Percentiles rank a stretch among this genome's conserved stretches.
These are phyloP conservation scores for Oncorhynchus gorbuscha DNA, from an alignment of 2,113 vertebrate genomes.

Conservation along the genomic window DNA sequence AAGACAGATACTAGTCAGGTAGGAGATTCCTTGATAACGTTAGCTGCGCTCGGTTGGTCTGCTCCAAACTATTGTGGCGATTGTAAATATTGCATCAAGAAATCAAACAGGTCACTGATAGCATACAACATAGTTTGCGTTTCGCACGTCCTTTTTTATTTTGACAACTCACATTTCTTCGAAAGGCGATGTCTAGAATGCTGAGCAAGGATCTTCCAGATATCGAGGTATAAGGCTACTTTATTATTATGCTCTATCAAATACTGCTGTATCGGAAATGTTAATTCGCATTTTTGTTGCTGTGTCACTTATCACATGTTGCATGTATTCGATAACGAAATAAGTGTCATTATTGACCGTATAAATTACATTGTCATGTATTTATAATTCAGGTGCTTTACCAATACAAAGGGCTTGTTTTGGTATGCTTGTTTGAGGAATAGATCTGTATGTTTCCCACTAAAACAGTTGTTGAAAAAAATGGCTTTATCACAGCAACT, in stretches of 20 bases:
- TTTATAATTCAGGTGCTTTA: not conserved
- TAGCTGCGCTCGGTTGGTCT: conserved; percentile 14
- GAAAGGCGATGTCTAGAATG: conserved; percentile 69
- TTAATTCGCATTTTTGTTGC: not conserved
- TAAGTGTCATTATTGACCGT: not conserved
- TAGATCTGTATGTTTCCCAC: not conserved
- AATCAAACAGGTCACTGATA: conserved; percentile 24
- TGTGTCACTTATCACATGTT: not conserved
- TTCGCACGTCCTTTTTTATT: conserved; percentile 9
- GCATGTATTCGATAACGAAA: not conserved
- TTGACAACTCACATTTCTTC: conserved; percentile 16
- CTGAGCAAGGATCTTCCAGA: conserved; percentile 81
- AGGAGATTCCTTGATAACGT: not conserved
- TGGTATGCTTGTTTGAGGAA: not conserved
- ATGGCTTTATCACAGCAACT: not conserved
- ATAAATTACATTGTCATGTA: not conserved
- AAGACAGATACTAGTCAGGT: no score
- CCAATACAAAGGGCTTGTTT: not conserved
- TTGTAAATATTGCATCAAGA: conserved; percentile 10
- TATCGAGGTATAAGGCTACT: conserved; percentile 78
- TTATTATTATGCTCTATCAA: not conserved
- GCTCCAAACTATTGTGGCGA: not conserved
- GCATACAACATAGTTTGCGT: not conserved
- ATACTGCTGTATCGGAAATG: not conserved
- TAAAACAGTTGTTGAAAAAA: not conserved